A percentile compares a stretch with the other conserved stretches of the same genome.
These are phyloP conservation scores for Drosophila eohydei DNA, from an alignment of 2,888 invertebrate species.

Conservation along the genomic window DNA sequence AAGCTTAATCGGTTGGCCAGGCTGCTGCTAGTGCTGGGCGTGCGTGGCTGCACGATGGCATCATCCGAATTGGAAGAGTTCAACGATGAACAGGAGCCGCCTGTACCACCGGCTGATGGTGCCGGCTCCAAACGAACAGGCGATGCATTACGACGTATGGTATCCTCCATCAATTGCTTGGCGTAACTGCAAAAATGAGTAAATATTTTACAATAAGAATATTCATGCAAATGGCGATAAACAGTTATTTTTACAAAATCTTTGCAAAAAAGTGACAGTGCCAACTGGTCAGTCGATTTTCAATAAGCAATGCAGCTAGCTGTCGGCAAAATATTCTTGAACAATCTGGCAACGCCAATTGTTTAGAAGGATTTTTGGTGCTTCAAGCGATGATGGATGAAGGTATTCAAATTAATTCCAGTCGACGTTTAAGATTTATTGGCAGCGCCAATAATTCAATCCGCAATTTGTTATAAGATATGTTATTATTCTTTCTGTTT, in stretches of 20 bases:
- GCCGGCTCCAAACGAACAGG: slow-evolving; percentile 90
- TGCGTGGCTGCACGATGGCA: slow-evolving; percentile 79
- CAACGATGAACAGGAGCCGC: slow-evolving; percentile 91
- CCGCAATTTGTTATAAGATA: too few species aligned
- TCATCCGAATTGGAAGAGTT: slow-evolving; percentile 90
- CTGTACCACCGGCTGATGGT: slow-evolving; percentile 85
- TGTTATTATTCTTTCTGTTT: too few species aligned
- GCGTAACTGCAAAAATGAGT: slow-evolving; percentile 89
- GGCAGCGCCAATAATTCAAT: too few species aligned
- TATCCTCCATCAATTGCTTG: slow-evolving; percentile 96
- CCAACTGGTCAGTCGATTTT: neutral
- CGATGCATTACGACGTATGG: slow-evolving; percentile 97
- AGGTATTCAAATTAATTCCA: neutral
- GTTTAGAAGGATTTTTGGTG: neutral
- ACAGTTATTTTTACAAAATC: slow-evolving; percentile 17
- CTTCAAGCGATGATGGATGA: neutral
- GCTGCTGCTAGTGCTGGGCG: slow-evolving; percentile 72
- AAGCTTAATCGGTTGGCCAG: slow-evolving; percentile 83
- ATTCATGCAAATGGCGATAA: neutral
- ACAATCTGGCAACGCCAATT: neutral
- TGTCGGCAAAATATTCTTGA: neutral
- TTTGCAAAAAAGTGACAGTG: neutral
- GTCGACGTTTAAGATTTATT: neutral
- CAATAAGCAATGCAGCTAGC: neutral
- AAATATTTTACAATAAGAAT: neutral